A percentile compares a stretch with the other conserved stretches of the same genome.
These are phyloP conservation scores for Eubasilissa regina DNA, from an alignment of 1,140 invertebrate genomes.

Conservation along the genomic window DNA sequence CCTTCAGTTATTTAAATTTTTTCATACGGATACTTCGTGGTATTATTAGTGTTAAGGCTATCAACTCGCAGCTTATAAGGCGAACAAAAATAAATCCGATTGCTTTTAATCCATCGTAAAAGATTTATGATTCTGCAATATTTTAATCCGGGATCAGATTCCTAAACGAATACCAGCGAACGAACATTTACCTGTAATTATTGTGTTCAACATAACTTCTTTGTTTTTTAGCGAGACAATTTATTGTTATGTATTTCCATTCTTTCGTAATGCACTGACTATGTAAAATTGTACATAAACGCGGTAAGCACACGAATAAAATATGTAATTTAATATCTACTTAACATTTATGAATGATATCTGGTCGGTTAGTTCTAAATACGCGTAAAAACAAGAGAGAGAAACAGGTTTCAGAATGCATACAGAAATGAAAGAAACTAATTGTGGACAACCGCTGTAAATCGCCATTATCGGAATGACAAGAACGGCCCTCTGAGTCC, in stretches of 20 bases:
- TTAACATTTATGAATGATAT: conserved; percentile 26
- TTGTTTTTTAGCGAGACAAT: conserved; percentile 17
- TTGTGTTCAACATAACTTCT: not conserved
- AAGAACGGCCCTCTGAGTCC: not conserved
- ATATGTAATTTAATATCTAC: conserved; percentile 11
- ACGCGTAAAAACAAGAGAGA: not conserved
- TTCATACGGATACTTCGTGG: conserved; percentile 7
- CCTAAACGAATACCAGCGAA: conserved; percentile 1
- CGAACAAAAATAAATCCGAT: not conserved
- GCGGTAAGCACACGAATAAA: not conserved
- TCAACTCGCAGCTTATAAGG: not conserved
- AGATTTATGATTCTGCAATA: conserved; percentile 1
- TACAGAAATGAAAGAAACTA: conserved; percentile 22
- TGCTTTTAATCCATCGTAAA: conserved; percentile 8
- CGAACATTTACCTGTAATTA: conserved; percentile 17
- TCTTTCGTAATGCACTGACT: not conserved
- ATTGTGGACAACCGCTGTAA: not conserved
- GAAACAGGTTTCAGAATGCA: conserved; percentile 26
- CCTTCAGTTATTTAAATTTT: not conserved
- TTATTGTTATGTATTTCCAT: not conserved
- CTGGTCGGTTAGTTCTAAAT: not conserved
- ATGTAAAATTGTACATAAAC: not conserved
- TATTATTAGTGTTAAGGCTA: conserved; percentile 15
- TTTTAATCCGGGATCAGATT: conserved; percentile 26
- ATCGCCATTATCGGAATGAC: not conserved